Evolutionary conservation across 2,797 vertebrate species (phyloP), one percentile per base, ranked within the genome.

Genomic region (Sylvia borin): DNA sequence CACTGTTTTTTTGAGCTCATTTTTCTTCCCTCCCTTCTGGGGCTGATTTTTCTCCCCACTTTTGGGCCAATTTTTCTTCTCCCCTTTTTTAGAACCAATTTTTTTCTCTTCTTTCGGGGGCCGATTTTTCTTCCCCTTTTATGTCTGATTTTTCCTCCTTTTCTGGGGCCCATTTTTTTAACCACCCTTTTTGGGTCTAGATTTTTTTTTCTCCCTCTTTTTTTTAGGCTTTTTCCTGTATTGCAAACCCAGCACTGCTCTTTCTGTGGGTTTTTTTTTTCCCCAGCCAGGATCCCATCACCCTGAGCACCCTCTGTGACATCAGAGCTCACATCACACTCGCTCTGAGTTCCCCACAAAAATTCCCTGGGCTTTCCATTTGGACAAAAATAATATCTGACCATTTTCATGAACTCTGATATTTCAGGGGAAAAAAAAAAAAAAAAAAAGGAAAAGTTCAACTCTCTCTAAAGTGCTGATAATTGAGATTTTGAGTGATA

Each of bases 191-290:
- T 40, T 31, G 15, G 20, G 8, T 32, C 24, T 57, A 65, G 4
- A 22, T 43, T 55, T 50, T 45, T 50, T 45, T 50, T 13, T 7
- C 13, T 8, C 40, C 13, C 11, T 6, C 17, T 18, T 43, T 13
- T 54, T 54, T 55, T 32, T 4, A 17, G 7, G 51, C 18, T 27
- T n/a, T 53, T 70, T 53, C 53, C 70, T 20, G 34, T 0, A 1
- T 8, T 22, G 18, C 66, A 16, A 3, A 34, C 32, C 11, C 62
- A 22, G 3, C 1, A 0, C 32, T 21, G 22, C 15, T 16, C 34
- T 42, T 42, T 13, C 2, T 5, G 7, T 1, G 8, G 9, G 7
- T 6, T 11, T 53, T 29, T 53, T 50, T 42, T 31, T 65, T 14
- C 76, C 22, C 38, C 64, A 90, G 82, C 8, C 38, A 42, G 42